Evolutionary conservation across 2,888 invertebrate genomes (phyloP).

Genomic region (Venusia cambrica): DNA sequence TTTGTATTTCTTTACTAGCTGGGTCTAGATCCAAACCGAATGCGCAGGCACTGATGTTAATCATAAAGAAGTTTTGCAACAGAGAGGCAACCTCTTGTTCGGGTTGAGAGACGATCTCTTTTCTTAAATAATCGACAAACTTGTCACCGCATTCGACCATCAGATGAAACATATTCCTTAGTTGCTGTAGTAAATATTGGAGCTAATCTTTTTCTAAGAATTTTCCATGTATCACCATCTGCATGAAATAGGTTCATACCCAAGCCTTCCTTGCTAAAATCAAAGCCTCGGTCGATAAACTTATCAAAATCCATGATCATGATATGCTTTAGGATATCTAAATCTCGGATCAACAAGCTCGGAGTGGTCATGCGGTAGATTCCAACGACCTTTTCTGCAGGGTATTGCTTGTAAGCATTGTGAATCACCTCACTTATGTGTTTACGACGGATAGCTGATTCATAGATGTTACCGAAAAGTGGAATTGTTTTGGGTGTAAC

Average conservation of each 20-base stretch:
- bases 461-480: constrained; percentile 47
- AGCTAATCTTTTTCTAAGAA: too few species aligned
- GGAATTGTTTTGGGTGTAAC: constrained; percentile 39
- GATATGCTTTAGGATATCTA: constrained; percentile 49
- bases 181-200: too few species aligned
- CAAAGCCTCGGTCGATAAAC: constrained; percentile 49
- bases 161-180: too few species aligned
- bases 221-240: too few species aligned
- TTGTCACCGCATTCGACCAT: too few species aligned
- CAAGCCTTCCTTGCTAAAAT: too few species aligned
- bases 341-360: constrained; percentile 44
- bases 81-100: background rate
- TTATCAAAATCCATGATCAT: constrained; percentile 53
- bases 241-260: too few species aligned
- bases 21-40: background rate
- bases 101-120: background rate
- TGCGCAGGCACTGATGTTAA: background rate
- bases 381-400: constrained; percentile 53
- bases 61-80: background rate
- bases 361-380: constrained; percentile 49
- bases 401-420: constrained; percentile 42
- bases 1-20: background rate
- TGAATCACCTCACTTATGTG: constrained; percentile 32
- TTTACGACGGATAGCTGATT: constrained; percentile 31
- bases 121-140: too few species aligned